phyloP scores from a whole-genome alignment of 2,797 vertebrate genomes.

The Bufotes viridis region DNA sequence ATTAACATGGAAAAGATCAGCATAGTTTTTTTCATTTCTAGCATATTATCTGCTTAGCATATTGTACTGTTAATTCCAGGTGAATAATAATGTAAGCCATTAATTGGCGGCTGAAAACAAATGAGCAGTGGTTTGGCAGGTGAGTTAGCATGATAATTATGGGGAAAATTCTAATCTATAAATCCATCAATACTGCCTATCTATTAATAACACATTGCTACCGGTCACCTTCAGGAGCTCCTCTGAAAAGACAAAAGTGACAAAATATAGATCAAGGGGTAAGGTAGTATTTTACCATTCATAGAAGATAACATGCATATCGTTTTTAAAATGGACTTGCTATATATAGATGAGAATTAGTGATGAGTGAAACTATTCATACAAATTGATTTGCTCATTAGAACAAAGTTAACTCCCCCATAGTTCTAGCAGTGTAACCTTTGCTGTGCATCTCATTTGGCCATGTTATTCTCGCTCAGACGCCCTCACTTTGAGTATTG shows the following conservation, averaged over 20 bases:
- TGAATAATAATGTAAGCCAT: conserved; percentile 46
- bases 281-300: not conserved
- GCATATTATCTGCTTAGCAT: conserved; percentile 9
- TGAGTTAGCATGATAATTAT: conserved; percentile 44
- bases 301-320: not conserved
- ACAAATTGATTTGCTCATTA: no score
- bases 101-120: conserved; percentile 49
- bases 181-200: conserved; percentile 45
- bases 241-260: not conserved
- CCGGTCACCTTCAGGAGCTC: conserved; percentile 25
- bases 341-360: no score
- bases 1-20: conserved; percentile 6
- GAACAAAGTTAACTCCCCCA: no score
- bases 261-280: not conserved
- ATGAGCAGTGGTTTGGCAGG: conserved; percentile 43
- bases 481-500: no score
- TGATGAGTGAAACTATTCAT: no score
- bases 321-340: no score
- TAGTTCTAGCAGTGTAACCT: no score
- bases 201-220: conserved; percentile 22
- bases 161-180: conserved; percentile 45
- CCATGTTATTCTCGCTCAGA: no score
- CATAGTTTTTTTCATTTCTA: not conserved
- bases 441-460: no score
- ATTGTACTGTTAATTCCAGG: conserved; percentile 34